Base-by-base conservation (phyloP, 1,140 invertebrate genomes). In the Pseudomyrmex concolor region DNA sequence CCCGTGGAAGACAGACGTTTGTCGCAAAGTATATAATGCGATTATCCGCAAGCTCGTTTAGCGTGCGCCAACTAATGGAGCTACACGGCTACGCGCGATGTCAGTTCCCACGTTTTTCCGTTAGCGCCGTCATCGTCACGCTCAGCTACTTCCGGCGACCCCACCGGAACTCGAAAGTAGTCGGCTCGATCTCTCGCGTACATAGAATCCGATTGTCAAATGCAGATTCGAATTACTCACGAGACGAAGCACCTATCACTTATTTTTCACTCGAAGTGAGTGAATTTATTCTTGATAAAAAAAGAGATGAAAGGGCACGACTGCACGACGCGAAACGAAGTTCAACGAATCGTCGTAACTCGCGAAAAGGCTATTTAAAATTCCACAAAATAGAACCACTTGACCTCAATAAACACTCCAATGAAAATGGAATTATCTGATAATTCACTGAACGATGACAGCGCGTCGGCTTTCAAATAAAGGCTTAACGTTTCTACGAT, bases 71-170 rank as follows among this genome's bases (percentile, higher is more conserved):
- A 59, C 54, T 85, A 88, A 83, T 63, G 85, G 70, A 66, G 64
- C 50, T 48, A 13, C n/a, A 10, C 54, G 63, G 34, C 8, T 68
- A 15, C 60, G 50, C 7, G 10, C 63, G 19, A 71, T n/a, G 62
- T 50, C 19, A 78, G 92, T 94, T 94, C 93, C 93, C 94, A 94
- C 93, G 93, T 93, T 94, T 94, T 94, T 94, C 93, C 93, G 93
- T 94, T 94, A 91, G 90, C 90, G 78, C 89, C 55, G 71, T 74
- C 82, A 87, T 89, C 91, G 93, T 93, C 91, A 92, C 91, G 92
- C 92, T 92, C 84, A 85, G 87, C 83, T 91, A 89, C 91, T 91
- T 93, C 90, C 90, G 91, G 90, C 88, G 92, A 94, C 92, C 92
- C 91, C 92, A 93, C 92, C 92, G 92, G 92, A 94, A 94, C 92